Evolutionary conservation across 2,888 invertebrate species (phyloP), one percentile per base, ranked within the genome.

Genomic region (Leptarthrus brevirostris): DNA sequence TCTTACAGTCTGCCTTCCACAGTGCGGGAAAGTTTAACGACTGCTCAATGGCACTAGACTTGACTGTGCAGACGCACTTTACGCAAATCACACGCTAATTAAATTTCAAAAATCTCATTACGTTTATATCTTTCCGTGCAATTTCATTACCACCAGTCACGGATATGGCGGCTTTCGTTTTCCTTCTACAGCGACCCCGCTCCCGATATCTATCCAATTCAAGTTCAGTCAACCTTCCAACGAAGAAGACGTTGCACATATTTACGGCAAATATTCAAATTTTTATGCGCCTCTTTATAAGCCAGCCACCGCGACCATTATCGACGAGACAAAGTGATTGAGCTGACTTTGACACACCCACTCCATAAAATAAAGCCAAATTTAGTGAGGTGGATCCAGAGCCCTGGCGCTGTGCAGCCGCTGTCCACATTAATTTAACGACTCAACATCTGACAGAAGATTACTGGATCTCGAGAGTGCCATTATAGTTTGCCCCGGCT

Each of bases 61-160:
- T 34, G 34, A 34, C 16, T 16, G 36, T 36, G 36, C 36, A 18
- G 36, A 36, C 58, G 58, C 58, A 58, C 58, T 58, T 36, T 58
- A 58, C 58, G 58, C 58, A 58, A 58, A 58, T 58, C 58, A 36
- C n/a, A 34, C 30, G 56, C 20, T 58, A 58, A 58, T 58, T 58
- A 58, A 58, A 58, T 58, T 58, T 58, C 58, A 58, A n/a, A 58
- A 58, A 58, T 58, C 36, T 58, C 58, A 58, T 58, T 34, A 58
- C 40, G 40, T 34, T 36, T 36, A 58, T 58, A 58, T 58, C 58
- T 58, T 34, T 18, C 20, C 36, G 18, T 12, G 40, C 40, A 16
- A 20, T 58, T 58, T 58, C 36, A 58, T 58, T 58, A 34, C 58
- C 20, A 16, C 20, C 58, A 58, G 58, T 18, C 58, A 36, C 58